Evolutionary conservation across 2,888 invertebrate genomes (phyloP).

Genomic region (Chymomyza caudatula): DNA sequence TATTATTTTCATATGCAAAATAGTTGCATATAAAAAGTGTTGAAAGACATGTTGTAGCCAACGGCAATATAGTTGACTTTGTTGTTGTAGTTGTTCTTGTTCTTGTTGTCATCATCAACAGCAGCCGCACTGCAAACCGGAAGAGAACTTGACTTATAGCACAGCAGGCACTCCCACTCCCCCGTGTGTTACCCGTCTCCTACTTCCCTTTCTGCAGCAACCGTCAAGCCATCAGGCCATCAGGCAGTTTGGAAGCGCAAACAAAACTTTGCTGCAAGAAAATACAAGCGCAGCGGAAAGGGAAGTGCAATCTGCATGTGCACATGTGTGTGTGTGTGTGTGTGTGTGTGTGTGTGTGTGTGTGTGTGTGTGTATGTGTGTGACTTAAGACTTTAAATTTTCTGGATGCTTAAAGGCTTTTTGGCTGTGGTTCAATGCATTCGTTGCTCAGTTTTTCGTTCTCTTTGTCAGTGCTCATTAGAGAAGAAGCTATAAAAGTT

Average conservation of each 20-base stretch:
- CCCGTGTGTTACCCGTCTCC: background rate
- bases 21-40: constrained; percentile 67
- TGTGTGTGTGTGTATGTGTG: background rate
- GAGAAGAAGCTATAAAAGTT: constrained; percentile 9
- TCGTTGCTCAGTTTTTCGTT: constrained; percentile 12
- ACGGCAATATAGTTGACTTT: constrained; percentile 33
- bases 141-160: constrained; percentile 74
- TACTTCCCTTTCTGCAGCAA: background rate
- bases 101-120: constrained; percentile 43
- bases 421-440: constrained; percentile 29
- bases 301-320: constrained; percentile 51
- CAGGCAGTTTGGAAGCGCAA: constrained; percentile 4
- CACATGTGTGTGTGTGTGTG: constrained; percentile 1
- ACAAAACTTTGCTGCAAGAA: constrained; percentile 39
- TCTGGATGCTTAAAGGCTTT: constrained; percentile 37
- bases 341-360: background rate
- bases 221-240: background rate
- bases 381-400: constrained; percentile 40
- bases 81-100: constrained; percentile 20
- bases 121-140: constrained; percentile 51
- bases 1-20: constrained; percentile 55
- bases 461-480: constrained; percentile 47
- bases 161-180: constrained; percentile 11
- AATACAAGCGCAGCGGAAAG: constrained; percentile 61
- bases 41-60: constrained; percentile 51